A percentile compares a stretch with the other conserved stretches of the same genome.
Evolutionary conservation across 2,888 invertebrate species (phyloP).

Genomic region (Atrina japonica): DNA sequence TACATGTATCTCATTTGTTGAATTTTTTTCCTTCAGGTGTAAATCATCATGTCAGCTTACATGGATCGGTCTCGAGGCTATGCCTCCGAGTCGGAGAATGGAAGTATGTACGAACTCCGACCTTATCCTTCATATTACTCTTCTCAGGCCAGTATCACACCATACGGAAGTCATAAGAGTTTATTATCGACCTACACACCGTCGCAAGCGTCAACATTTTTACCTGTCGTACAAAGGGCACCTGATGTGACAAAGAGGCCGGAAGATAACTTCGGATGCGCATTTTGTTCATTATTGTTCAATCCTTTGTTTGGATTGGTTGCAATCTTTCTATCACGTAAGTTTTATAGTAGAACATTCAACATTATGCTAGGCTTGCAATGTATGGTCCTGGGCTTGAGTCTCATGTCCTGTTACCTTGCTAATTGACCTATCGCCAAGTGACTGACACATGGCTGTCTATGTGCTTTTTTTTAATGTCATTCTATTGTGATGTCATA

Average conservation of each 20-base stretch:
- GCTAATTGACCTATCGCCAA: no score
- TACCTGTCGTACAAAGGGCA: slow-evolving; percentile 71
- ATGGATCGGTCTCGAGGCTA: slow-evolving; percentile 45
- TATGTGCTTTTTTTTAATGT: no score
- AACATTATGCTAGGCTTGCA: no score
- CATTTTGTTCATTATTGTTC: slow-evolving; percentile 68
- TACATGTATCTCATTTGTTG: neutral
- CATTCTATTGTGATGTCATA: no score
- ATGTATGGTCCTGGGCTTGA: no score
- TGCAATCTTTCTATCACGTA: slow-evolving; percentile 72
- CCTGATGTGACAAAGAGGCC: slow-evolving; percentile 67
- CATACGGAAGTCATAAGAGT: slow-evolving; percentile 67
- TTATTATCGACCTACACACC: slow-evolving; percentile 71
- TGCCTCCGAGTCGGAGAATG: slow-evolving; percentile 63
- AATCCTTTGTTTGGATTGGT: slow-evolving; percentile 75
- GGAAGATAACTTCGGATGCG: slow-evolving; percentile 71
- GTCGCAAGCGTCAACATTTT: slow-evolving; percentile 69
- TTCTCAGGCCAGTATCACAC: slow-evolving; percentile 69
- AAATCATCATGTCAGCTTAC: slow-evolving; percentile 37
- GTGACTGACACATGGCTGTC: no score
- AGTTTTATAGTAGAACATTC: slow-evolving; percentile 9
- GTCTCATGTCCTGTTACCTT: no score
- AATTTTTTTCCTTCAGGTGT: neutral
- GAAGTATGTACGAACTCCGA: slow-evolving; percentile 66
- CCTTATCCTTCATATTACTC: slow-evolving; percentile 63